Evolutionary conservation across 2,113 vertebrate species (phyloP), one percentile per base, ranked within the genome.

Genomic region (Brachypteracias leptosomus): DNA sequence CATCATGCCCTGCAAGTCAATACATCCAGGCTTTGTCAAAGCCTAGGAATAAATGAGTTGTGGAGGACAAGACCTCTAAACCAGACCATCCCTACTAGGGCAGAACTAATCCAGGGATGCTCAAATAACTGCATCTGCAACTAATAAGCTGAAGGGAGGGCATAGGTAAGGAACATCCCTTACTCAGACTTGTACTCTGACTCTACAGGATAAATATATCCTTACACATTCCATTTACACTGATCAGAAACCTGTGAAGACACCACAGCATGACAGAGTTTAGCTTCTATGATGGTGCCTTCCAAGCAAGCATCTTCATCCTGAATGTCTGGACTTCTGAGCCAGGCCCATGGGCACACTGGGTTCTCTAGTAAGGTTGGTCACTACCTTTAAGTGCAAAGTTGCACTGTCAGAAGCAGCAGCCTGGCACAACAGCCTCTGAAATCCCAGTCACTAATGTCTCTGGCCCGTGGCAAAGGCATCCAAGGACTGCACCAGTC

Each of bases 331-430:
- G 55, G 58, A 20, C 38, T 58, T 66, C 28, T 19, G 40, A 46
- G 20, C 26, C 24, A 25, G 28, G 24, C 9, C 62, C 35, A 44
- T 1, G 17, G 17, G 40, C 58, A 40, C 0, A 0, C 46, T 44
- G 2, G 22, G 54, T 42, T 46, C 70, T 59, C 47, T 51, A 47
- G 46, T 7, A 38, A 11, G 18, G n/a, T 29, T 42, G 35, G 15
- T 65, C 28, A 54, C 13, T 59, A 10, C 31, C 19, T 76, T 46
- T 42, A 62, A 47, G n/a, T 11, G 21, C 47, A 29, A 52, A 85
- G 20, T 5, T 67, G 35, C 19, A 9, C 25, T 62, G 67, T 22
- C 24, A 57, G 47, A 57, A 68, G 40, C 4, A 68, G 68, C 36
- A 75, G 29, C 33, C 49, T 52, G 22, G 17, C 47, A 70, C 24